Evolutionary conservation across 1,140 invertebrate species (phyloP), one percentile per base, ranked within the genome.

Genomic region (Drosophila pectinifera): DNA sequence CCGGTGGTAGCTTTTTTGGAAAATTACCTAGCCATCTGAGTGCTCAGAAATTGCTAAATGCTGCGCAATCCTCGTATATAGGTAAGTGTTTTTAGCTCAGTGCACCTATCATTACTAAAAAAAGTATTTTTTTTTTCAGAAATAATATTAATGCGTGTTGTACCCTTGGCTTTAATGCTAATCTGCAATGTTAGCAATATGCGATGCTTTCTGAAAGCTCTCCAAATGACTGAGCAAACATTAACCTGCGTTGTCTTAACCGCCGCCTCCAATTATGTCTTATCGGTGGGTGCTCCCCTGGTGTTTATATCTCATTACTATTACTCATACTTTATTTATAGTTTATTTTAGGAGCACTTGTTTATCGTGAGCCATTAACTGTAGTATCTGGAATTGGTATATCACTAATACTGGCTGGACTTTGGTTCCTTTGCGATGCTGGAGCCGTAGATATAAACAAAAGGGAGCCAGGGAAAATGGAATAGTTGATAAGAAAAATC

Each of bases 211-310:
- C 92, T 94, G 3, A 94, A 94, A 84, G 93, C 94, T 3, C 75
- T 95, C 2, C 93, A 94, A 59, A 78, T 82, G 24, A 92, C 92
- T n/a, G 91, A 91, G 51, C 94, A 94, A 58, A 94, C 94, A 5
- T 89, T 95, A 34, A 93, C 93, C 4, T 92, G 93, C 26, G 94
- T 94, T 13, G 92, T 95, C 7, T 90, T 93, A 41, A 94, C 93
- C 48, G 90, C 94, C 24, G 93, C 94, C 8, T 93, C 94, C 1
- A 95, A 94, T 91, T 95, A 94, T 73, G 78, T 94, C 62, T 92
- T 93, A 68, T 94, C 94, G 67, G 94, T 95, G 91, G 92, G 93
- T 38, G 42, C 10, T 39, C 5, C 13, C 3, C 10, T 22, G 2
- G 6, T 31, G 0, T 51, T 6, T 1, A 6, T 39, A 31, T 14